Base-by-base conservation (phyloP, 2,888 invertebrate species). In the Melieria crassipennis region DNA sequence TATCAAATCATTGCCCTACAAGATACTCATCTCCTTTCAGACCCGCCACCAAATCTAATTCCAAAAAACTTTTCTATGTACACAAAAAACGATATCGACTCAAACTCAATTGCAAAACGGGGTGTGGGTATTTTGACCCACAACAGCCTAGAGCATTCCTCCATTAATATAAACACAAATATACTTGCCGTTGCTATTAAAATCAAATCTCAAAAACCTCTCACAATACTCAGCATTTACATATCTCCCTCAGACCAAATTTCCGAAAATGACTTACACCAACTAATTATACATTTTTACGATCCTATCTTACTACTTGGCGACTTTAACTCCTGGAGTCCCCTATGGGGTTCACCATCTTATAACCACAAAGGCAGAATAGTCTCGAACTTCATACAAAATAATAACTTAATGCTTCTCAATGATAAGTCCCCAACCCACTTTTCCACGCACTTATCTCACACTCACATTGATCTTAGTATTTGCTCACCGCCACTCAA, bases 401-500 rank as follows among this genome's bases (percentile, higher is more conserved):
- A 62, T 13, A 50, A 13, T 30, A 43, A 62, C 13, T 10, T 62
- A 6, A 55, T 61, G 7, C 4, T 69, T 42, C 55, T 69, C 6
- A 69, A 62, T 45, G 62, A 62, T 46, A 62, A 62, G 7, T 62
- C 46, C 7, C 62, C 69, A 7, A 69, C 69, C n/a, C 69, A 69
- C 46, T 62, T 69, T 13, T 69, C 61, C 3, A 62, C 69, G n/a
- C 43, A 50, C 7, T 45, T 4, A 1, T 62, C 55, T n/a, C 55
- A 42, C 10, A 61, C 69, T 6, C 16, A 69, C 30, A 50, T 69
- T 43, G 69, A 69, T 42, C 61, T 67, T 4, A 48, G n/a, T 42
- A 7, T 47, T 4, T 67, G 67, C 50, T 50, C 58, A 7, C 16
- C 58, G 5, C 62, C 69, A 3, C 46, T 69, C 6, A 42, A 62